phyloP scores from a whole-genome alignment of 2,113 vertebrate species.

The Arenaria interpres region DNA sequence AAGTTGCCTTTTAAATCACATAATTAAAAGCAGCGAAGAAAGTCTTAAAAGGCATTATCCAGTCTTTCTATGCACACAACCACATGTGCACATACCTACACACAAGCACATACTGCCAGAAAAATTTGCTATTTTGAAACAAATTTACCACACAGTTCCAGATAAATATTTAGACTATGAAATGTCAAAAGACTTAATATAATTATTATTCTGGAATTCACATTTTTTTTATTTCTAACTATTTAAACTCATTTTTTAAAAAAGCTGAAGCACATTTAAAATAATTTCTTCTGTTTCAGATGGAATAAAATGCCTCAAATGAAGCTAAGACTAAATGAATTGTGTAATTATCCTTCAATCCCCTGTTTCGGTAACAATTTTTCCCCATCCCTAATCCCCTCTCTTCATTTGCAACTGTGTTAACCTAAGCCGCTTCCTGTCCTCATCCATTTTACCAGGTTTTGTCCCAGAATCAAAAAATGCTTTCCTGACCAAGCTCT shows the following conservation, averaged over 20 bases:
- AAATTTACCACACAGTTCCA: background rate
- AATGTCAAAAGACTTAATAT: background rate
- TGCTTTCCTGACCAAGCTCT: background rate
- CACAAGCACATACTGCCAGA: background rate
- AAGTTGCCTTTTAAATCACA: background rate
- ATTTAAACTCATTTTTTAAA: background rate
- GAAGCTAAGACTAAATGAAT: background rate
- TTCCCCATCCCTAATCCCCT: background rate
- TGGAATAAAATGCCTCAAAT: background rate
- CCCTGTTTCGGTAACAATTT: background rate
- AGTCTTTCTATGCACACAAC: background rate
- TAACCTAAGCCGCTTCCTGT: background rate
- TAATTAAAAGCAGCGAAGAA: background rate
- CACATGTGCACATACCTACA: accelerated
- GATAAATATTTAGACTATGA: background rate
- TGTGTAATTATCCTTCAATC: background rate
- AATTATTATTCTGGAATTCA: background rate
- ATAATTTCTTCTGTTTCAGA: background rate
- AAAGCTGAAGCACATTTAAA: background rate
- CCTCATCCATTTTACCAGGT: background rate
- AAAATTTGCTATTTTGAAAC: background rate
- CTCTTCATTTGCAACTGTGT: background rate
- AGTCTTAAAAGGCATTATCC: background rate
- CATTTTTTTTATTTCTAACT: background rate
- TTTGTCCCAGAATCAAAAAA: background rate